phyloP scores from a whole-genome alignment of 2,113 vertebrate species.

The Ochotona curzoniae region DNA sequence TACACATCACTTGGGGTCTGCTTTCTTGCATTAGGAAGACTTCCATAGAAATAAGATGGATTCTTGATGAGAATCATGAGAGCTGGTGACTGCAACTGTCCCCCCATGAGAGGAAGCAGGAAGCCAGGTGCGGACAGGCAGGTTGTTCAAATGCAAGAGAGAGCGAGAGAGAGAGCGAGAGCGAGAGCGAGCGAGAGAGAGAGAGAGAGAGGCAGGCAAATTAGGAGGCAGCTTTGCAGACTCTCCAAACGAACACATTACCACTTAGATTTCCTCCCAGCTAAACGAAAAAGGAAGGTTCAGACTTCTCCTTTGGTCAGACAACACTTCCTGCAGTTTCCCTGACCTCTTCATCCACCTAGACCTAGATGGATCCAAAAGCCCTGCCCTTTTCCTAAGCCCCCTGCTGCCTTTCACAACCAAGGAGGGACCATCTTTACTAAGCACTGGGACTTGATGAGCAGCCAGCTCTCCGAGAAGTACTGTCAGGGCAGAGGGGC shows the following conservation, averaged over 20 bases:
- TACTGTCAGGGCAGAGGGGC: background rate
- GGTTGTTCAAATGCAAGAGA: background rate
- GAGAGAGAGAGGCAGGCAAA: background rate
- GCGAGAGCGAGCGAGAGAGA: too few relatives aligned
- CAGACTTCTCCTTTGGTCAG: background rate
- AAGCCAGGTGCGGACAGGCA: background rate
- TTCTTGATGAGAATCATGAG: background rate
- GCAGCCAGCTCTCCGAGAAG: background rate
- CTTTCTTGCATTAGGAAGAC: background rate
- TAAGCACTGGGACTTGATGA: background rate
- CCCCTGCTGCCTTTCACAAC: background rate
- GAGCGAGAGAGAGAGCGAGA: too few relatives aligned
- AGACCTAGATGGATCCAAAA: background rate
- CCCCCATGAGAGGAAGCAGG: background rate
- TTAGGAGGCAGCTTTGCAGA: background rate
- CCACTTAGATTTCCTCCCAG: background rate
- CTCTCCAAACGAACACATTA: background rate
- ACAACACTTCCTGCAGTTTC: background rate
- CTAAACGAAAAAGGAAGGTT: background rate
- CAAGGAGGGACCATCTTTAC: background rate
- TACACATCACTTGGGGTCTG: fast-evolving
- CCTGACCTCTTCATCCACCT: background rate
- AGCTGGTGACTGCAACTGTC: background rate
- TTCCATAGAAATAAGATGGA: background rate
- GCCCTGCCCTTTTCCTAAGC: background rate